Evolutionary conservation across 2,797 vertebrate species (phyloP), one percentile per base, ranked within the genome.

Genomic region (Sciaenops ocellatus): DNA sequence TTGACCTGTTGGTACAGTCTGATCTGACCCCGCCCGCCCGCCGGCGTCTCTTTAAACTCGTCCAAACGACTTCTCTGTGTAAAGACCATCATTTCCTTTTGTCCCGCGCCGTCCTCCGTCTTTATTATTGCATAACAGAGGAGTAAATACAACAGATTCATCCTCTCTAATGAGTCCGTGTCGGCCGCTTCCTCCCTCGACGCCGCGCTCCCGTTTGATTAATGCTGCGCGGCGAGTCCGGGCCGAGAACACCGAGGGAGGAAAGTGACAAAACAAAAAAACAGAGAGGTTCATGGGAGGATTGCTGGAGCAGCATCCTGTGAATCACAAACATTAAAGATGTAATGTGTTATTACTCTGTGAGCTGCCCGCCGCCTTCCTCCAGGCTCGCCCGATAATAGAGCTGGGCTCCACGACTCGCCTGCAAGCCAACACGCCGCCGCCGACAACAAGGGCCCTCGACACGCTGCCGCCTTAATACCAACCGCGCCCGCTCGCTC

Each of bases 341-440:
- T 95, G 93, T 96, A 96, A 97, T 96, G 96, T 95, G 94, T 92
- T 94, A 95, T 96, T 96, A 96, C 96, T 96, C 94, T 95, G 91
- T 93, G 89, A 78, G 78, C 44, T 1, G 93, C 47, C 47, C 54
- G 96, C 95, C 95, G 95, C 94, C 68, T 56, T 96, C 96, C 96
- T 96, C 93, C 83, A 95, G 97, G 95, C 95, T 94, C 89, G 92
- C 92, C 90, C 84, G 95, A 89, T 97, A 97, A 98, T 97, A 97
- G 97, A 96, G 95, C 93, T 46, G 94, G 95, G 97, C 96, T 97
- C 97, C 97, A 96, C 95, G 94, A 96, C 93, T 96, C 93, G 95
- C 95, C 95, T 96, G 95, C 90, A 85, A 89, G 94, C 96, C 93
- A 95, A 95, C 95, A 91, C 87, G 52, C 86, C 84, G 52, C 90